These are phyloP conservation scores for Meloidogyne exigua DNA, from an alignment of 1,140 invertebrate genomes.

Conservation along the genomic window DNA sequence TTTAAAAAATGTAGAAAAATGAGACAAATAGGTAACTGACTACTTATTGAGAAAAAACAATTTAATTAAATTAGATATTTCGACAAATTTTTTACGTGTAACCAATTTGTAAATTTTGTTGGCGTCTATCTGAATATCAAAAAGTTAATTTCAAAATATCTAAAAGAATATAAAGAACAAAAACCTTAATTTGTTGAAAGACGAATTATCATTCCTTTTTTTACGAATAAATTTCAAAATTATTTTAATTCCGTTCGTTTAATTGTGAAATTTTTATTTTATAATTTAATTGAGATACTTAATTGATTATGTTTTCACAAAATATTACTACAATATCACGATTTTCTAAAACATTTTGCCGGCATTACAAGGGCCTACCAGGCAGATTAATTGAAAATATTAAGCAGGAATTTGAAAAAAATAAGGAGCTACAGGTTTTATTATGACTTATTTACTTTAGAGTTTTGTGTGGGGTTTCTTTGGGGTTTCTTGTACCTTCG, in stretches of 20 bases:
- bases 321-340: background rate
- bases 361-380: background rate
- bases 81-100: background rate
- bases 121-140: background rate
- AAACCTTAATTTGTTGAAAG: too few species aligned
- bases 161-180: too few species aligned
- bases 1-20: too few species aligned
- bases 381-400: slow-evolving; percentile 84
- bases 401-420: slow-evolving; percentile 86
- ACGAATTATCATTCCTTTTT: too few species aligned
- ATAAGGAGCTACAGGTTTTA: slow-evolving; percentile 88
- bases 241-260: too few species aligned
- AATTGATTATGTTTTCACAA: background rate
- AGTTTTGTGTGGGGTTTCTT: too few species aligned
- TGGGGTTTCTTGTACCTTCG: too few species aligned
- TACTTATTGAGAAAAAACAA: too few species aligned
- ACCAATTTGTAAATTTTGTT: background rate
- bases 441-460: too few species aligned
- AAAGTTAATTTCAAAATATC: too few species aligned
- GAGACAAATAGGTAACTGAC: too few species aligned
- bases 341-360: background rate
- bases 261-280: background rate
- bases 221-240: too few species aligned
- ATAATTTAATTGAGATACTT: background rate
- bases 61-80: background rate